Conservation (phyloP, 1,140 invertebrate genomes). For the Aphelenchoides avenae region DNA sequence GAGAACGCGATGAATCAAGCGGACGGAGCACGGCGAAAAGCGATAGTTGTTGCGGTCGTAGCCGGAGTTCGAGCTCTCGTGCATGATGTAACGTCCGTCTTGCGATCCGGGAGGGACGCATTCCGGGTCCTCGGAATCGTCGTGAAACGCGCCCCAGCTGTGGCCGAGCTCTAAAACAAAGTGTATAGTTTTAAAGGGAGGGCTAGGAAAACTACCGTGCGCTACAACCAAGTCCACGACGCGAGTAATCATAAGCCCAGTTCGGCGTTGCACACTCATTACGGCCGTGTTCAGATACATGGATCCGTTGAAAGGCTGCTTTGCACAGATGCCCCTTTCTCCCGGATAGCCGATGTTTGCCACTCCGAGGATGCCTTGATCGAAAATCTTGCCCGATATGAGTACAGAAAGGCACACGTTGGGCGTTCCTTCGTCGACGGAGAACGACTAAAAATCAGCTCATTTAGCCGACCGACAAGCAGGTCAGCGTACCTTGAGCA, state of each 20-base stretch:
- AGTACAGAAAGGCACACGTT: constrained; percentile 35
- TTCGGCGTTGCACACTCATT: constrained; percentile 27
- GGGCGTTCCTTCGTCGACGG: constrained; percentile 36
- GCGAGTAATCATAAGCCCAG: constrained; percentile 44
- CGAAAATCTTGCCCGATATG: constrained; percentile 38
- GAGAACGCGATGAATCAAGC: constrained; percentile 37
- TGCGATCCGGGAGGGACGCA: constrained; percentile 25
- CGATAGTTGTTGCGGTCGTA: constrained; percentile 45
- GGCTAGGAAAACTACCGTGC: constrained; percentile 29
- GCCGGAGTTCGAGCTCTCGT: constrained; percentile 41
- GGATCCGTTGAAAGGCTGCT: constrained; percentile 11
- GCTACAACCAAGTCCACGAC: constrained; percentile 44
- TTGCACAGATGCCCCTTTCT: constrained; percentile 29
- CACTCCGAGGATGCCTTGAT: constrained; percentile 30
- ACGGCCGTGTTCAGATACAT: constrained; percentile 30
- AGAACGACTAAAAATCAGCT: constrained; percentile 39
- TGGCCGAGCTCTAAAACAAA: constrained; percentile 37
- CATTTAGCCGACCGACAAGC: constrained; percentile 4
- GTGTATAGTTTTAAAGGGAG: constrained; percentile 15
- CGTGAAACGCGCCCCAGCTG: constrained; percentile 31
- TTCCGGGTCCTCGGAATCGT: constrained; percentile 30
- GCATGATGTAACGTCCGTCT: constrained; percentile 40
- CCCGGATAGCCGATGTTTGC: constrained; percentile 21
- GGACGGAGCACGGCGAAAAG: constrained; percentile 39
- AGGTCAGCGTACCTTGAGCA: constrained; percentile 25